A percentile compares a stretch with the other conserved stretches of the same genome.
phyloP scores from a whole-genome alignment of 1,140 invertebrate genomes.

The Neodiprion fabricii region DNA sequence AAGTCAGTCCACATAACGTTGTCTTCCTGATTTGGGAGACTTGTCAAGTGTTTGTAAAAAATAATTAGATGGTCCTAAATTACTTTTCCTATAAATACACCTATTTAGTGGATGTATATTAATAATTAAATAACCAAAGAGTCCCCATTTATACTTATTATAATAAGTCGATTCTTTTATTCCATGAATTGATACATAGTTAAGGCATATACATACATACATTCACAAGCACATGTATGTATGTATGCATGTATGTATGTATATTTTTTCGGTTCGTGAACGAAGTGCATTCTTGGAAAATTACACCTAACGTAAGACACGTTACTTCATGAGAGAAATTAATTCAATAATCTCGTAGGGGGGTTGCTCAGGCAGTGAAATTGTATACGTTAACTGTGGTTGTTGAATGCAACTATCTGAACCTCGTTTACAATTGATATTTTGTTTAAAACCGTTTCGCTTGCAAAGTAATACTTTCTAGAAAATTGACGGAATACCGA shows the following conservation, averaged over 20 bases:
- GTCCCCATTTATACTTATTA: neutral
- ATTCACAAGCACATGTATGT: no score
- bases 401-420: neutral
- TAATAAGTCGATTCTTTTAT: neutral
- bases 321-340: neutral
- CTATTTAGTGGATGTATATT: neutral
- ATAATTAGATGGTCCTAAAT: no score
- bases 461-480: no score
- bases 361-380: neutral
- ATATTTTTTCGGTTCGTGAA: neutral
- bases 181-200: neutral
- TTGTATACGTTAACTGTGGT: neutral
- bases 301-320: neutral
- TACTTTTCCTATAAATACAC: no score
- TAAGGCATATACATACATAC: no score
- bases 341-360: neutral
- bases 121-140: neutral
- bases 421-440: neutral
- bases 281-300: neutral
- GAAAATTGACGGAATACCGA: no score
- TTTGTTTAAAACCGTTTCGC: neutral
- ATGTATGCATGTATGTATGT: no score
- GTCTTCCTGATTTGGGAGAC: no score
- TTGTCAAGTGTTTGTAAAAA: no score
- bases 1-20: no score